These are phyloP conservation scores for Antechinus stuartii DNA, from an alignment of 2,113 vertebrate genomes.

Conservation along the genomic window DNA sequence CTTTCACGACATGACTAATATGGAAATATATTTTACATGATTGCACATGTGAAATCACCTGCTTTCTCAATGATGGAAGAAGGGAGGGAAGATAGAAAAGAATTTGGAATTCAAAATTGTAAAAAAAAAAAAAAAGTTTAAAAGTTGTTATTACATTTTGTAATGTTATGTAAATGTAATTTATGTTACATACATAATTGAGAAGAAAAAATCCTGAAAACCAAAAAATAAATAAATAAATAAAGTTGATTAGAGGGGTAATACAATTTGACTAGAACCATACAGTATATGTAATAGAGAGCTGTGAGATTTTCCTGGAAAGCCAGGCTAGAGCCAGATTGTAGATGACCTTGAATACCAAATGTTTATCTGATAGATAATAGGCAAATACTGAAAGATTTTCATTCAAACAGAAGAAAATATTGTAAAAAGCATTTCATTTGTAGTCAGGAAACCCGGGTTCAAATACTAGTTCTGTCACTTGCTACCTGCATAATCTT, in stretches of 20 bases:
- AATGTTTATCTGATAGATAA: background rate
- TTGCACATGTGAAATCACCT: background rate
- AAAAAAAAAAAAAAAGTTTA: background rate
- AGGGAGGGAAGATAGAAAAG: background rate
- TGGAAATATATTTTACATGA: background rate
- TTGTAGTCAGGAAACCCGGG: too few species aligned
- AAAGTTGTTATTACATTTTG: background rate
- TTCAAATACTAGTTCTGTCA: background rate
- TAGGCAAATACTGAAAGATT: background rate
- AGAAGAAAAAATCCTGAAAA: background rate
- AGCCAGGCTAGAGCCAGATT: background rate
- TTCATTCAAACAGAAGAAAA: background rate
- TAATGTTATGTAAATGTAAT: too few species aligned
- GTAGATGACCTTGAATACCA: background rate
- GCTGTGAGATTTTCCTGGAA: background rate
- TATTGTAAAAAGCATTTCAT: background rate
- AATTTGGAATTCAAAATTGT: background rate
- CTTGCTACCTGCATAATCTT: background rate
- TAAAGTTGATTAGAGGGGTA: background rate
- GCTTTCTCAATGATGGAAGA: background rate
- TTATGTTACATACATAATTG: background rate
- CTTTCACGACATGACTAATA: background rate
- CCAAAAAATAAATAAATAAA: background rate
- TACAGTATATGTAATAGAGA: background rate
- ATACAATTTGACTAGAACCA: background rate